phyloP scores from a whole-genome alignment of 1,140 invertebrate genomes.

The Harlomillsia oculata region DNA sequence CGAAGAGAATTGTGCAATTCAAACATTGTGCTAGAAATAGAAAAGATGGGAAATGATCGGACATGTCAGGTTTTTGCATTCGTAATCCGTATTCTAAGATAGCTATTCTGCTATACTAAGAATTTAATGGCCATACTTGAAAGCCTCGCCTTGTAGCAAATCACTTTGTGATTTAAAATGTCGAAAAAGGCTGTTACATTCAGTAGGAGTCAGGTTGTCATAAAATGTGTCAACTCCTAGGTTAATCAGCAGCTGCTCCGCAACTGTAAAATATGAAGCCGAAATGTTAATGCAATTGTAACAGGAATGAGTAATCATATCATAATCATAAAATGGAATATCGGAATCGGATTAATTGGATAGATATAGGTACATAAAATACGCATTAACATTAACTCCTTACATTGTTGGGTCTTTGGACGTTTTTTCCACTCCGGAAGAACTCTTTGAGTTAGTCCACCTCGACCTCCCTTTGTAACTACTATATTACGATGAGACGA shows the following conservation, averaged over 20 bases:
- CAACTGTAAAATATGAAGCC: conserved; percentile 16
- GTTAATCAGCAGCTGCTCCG: conserved; percentile 16
- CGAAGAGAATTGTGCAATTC: conserved; percentile 29
- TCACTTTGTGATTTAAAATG: conserved; percentile 21
- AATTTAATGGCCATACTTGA: conserved; percentile 3
- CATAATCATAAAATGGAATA: too few species aligned
- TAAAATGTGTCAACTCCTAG: conserved; percentile 19
- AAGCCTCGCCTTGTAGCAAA: conserved; percentile 16
- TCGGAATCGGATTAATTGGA: too few species aligned
- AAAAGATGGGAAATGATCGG: not conserved
- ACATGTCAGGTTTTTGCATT: not conserved
- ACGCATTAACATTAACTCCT: too few species aligned
- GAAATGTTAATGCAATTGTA: too few species aligned
- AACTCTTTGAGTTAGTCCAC: too few species aligned
- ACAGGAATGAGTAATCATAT: too few species aligned
- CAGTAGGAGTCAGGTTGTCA: conserved; percentile 6
- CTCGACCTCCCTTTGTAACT: too few species aligned
- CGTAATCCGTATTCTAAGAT: not conserved
- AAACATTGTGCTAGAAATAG: conserved; percentile 17
- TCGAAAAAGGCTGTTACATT: conserved; percentile 16
- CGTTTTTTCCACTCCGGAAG: too few species aligned
- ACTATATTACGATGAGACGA: too few species aligned
- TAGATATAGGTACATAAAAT: too few species aligned
- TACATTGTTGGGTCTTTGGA: too few species aligned
- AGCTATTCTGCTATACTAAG: not conserved